A percentile compares a stretch with the other conserved stretches of the same genome.
phyloP scores from a whole-genome alignment of 2,888 invertebrate species.

The Trypoxylon attenuatum region DNA sequence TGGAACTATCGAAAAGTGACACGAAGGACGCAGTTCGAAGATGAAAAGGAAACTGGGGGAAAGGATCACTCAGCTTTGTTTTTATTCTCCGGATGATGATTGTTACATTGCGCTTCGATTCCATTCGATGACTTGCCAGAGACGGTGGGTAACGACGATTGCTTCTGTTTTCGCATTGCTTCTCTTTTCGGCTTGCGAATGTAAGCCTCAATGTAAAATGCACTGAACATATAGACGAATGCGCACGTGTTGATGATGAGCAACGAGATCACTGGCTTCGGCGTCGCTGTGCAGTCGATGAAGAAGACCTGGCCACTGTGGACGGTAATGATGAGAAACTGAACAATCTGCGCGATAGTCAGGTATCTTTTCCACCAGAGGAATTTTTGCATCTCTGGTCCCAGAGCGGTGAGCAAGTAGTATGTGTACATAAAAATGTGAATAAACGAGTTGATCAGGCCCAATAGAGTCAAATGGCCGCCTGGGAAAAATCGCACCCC shows the following conservation, averaged over 20 bases:
- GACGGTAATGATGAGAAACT: slow-evolving; percentile 85
- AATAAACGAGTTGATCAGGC: slow-evolving; percentile 91
- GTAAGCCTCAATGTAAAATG: slow-evolving; percentile 84
- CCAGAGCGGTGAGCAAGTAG: slow-evolving; percentile 91
- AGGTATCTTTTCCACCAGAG: slow-evolving; percentile 97
- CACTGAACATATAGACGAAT: slow-evolving; percentile 86
- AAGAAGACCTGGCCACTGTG: slow-evolving; percentile 82
- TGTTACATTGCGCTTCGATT: too few relatives aligned
- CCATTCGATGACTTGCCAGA: too few relatives aligned
- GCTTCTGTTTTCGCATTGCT: too few relatives aligned
- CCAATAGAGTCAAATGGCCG: slow-evolving; percentile 91
- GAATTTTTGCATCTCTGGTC: slow-evolving; percentile 91
- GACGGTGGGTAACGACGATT: too few relatives aligned
- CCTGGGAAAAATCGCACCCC: slow-evolving; percentile 87
- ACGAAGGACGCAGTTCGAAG: too few relatives aligned
- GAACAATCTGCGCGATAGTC: slow-evolving; percentile 90
- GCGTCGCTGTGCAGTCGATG: slow-evolving; percentile 76
- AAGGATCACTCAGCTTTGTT: too few relatives aligned
- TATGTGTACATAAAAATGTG: slow-evolving; percentile 95
- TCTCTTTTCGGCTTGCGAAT: slow-evolving; percentile 52
- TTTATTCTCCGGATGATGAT: too few relatives aligned
- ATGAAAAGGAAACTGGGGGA: too few relatives aligned
- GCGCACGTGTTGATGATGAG: slow-evolving; percentile 81
- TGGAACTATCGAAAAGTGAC: too few relatives aligned
- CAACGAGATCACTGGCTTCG: slow-evolving; percentile 81